Conservation (phyloP, 92 coral and sea anemone genomes). For the Anthopleura xanthogrammica region DNA sequence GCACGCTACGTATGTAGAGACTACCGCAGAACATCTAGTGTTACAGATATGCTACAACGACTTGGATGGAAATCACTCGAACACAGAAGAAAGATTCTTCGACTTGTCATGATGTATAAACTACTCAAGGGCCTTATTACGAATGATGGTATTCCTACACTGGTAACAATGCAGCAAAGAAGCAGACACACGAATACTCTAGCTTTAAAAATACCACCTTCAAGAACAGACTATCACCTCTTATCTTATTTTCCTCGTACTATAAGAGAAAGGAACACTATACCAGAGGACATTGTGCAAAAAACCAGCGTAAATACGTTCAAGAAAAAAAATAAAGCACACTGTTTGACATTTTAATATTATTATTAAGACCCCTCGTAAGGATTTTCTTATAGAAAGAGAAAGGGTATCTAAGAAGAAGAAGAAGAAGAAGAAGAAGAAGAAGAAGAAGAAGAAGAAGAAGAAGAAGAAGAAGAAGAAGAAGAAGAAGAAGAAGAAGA, state of each 20-base stretch:
- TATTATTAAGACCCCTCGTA: too few relatives aligned
- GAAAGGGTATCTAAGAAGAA: neutral
- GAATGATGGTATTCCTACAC: conserved; percentile 11
- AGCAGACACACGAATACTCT: conserved; percentile 28
- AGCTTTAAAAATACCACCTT: too few relatives aligned
- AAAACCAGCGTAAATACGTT: too few relatives aligned
- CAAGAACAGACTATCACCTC: too few relatives aligned
- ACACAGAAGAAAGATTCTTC: conserved; percentile 2
- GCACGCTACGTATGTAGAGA: conserved; percentile 19
- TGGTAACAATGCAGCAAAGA: neutral
- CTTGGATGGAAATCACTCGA: conserved; percentile 17
- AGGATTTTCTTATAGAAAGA: neutral
- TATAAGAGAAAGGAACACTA: too few relatives aligned
- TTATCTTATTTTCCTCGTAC: neutral
- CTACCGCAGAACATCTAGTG: conserved; percentile 6
- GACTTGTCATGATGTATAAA: conserved; percentile 18
- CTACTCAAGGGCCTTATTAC: conserved; percentile 17
- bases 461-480: too few relatives aligned
- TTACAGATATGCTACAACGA: conserved; percentile 8
- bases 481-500: too few relatives aligned
- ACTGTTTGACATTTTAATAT: too few relatives aligned
- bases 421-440: too few relatives aligned
- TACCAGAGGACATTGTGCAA: too few relatives aligned
- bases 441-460: too few relatives aligned
- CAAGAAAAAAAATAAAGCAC: too few relatives aligned